Evolutionary conservation across 2,888 invertebrate genomes (phyloP).

Genomic region (Monoplex corrugatus): DNA sequence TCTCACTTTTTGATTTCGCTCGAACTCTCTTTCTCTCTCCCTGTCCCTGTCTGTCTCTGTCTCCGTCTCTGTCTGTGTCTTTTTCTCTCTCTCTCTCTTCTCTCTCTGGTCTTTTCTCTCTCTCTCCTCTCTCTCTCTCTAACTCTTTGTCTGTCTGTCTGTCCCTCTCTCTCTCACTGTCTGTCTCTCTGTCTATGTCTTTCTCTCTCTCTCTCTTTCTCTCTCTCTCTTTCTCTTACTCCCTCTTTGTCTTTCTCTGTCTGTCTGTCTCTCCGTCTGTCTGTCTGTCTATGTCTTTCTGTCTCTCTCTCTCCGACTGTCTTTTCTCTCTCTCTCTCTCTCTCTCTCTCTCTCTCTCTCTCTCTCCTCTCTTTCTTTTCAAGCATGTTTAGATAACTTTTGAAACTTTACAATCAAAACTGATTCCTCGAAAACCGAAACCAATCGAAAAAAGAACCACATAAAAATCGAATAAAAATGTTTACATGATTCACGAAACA

Average conservation of each 20-base stretch:
- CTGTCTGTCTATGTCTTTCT: not conserved
- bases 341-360: not conserved
- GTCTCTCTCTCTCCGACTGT: not conserved
- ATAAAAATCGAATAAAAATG: too few species aligned
- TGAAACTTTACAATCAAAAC: too few species aligned
- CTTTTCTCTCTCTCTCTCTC: not conserved
- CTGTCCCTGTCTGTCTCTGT: too few species aligned
- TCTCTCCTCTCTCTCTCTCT: not conserved
- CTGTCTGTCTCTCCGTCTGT: not conserved
- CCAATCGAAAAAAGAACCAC: too few species aligned
- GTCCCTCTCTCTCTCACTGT: too few species aligned
- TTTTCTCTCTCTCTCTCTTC: not conserved
- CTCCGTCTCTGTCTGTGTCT: not conserved
- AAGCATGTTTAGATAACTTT: too few species aligned
- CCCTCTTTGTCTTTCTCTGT: not conserved
- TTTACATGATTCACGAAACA: too few species aligned
- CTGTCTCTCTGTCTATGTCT: too few species aligned
- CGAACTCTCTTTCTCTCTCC: not conserved
- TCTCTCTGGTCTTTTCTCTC: not conserved
- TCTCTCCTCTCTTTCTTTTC: not conserved
- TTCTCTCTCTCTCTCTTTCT: not conserved
- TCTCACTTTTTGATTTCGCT: not conserved
- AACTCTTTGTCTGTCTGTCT: too few species aligned
- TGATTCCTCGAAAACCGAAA: too few species aligned
- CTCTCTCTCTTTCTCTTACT: not conserved